phyloP scores from a whole-genome alignment of 2,888 invertebrate genomes.

The Eristalis tenax region DNA sequence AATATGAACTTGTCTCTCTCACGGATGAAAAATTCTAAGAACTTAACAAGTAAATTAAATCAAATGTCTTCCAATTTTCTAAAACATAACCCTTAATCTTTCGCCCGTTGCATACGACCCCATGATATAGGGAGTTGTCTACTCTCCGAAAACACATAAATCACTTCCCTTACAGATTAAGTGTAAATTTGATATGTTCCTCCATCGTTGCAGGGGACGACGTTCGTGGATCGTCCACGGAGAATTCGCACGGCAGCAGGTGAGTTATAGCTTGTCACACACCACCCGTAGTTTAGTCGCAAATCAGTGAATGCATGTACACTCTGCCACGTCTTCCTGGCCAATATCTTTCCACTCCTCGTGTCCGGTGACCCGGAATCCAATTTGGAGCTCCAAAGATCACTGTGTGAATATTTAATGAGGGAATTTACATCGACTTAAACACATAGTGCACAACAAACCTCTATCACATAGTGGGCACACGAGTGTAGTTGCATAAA shows the following conservation, averaged over 20 bases:
- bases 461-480: neutral
- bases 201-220: neutral
- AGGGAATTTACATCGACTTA: constrained; percentile 47
- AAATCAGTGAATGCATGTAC: constrained; percentile 27
- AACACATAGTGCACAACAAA: constrained; percentile 24
- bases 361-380: constrained; percentile 43
- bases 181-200: constrained; percentile 42
- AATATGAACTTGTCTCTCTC: too few relatives aligned
- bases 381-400: constrained; percentile 56
- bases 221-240: constrained; percentile 6
- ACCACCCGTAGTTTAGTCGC: neutral
- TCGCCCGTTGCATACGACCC: neutral
- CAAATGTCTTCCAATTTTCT: neutral
- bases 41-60: neutral
- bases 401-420: constrained; percentile 61
- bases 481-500: constrained; percentile 17
- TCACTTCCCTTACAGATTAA: constrained; percentile 36
- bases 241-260: constrained; percentile 7
- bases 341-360: constrained; percentile 17
- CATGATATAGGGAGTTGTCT: neutral
- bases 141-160: constrained; percentile 25
- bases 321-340: constrained; percentile 7
- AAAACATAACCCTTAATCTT: neutral
- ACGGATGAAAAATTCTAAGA: neutral
- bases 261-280: constrained; percentile 34